phyloP scores from a whole-genome alignment of 2,113 vertebrate species.

The Hippopotamus amphibius region DNA sequence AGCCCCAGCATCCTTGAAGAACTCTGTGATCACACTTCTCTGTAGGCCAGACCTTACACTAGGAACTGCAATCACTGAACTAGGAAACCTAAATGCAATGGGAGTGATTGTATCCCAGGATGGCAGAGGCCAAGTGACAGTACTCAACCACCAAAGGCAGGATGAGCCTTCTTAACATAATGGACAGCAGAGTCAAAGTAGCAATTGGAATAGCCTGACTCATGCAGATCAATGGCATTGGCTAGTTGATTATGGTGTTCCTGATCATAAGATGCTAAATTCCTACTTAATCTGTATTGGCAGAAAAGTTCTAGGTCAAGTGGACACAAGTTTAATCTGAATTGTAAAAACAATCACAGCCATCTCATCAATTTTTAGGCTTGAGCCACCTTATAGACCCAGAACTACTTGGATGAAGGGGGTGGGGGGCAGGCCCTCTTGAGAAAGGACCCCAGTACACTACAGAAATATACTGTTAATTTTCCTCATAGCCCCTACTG shows the following conservation, averaged over 20 bases:
- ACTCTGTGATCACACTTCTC: background rate
- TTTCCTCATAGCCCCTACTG: background rate
- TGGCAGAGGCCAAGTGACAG: background rate
- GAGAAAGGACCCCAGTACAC: background rate
- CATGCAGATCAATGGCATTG: background rate
- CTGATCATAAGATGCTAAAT: background rate
- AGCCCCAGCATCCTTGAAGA: background rate
- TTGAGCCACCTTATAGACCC: background rate
- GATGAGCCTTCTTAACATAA: background rate
- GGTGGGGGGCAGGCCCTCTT: background rate
- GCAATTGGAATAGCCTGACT: background rate
- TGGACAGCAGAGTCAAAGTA: background rate
- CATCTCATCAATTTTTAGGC: background rate
- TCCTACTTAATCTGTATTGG: background rate
- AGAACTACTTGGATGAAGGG: background rate
- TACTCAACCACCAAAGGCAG: background rate
- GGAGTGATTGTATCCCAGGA: background rate
- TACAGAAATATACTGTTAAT: background rate
- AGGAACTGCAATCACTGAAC: background rate
- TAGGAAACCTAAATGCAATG: background rate
- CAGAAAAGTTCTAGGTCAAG: background rate
- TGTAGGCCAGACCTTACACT: background rate
- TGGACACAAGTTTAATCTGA: background rate
- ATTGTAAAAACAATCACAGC: background rate
- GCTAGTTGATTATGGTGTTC: background rate